Evolutionary conservation across 2,113 vertebrate species (phyloP), one percentile per base, ranked within the genome.

Genomic region (Microtus ochrogaster): DNA sequence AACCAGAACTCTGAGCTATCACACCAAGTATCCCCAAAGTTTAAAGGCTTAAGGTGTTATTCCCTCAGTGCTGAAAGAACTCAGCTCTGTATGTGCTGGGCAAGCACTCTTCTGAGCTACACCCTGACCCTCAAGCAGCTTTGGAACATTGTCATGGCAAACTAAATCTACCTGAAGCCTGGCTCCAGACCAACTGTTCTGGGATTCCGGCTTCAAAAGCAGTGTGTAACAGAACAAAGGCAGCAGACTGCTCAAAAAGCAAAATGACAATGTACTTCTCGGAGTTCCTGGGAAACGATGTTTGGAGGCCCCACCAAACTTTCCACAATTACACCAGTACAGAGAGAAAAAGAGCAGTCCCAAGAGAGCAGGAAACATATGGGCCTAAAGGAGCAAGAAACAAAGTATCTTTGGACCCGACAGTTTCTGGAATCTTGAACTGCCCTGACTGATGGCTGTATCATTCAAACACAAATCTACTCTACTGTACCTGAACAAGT

Each of bases 1-100:
- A 93, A 73, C 63, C 49, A 94, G 77, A 89, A 93, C 65, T 52
- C 92, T 61, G 9, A 81, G 63, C 52, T 86, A 28, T 63, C 92
- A 77, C 84, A 81, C 33, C 39, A 92, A 97, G 84, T 47, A 3
- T 77, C 61, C 19, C 55, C 74, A 14, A 86, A 39, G 33, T 96
- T 91, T 86, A 72, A 78, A 94, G 70, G 47, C 12, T 58, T 52
- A 86, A 47, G 44, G 61, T 90, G 65, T 65, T 49, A 36, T 36
- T 21, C 55, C 28, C 21, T 17, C 4, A 22, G 36, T 30, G 86
- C 28, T 58, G 68, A 39, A 55, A 52, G 47, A 55, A 73, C 47
- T 72, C 85, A 72, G 36, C 36, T 24, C 39, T 30, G 14, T 28
- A 28, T 13, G 26, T 28, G 36, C 68, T 39, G 30, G 14, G 41